These are phyloP conservation scores for Drosophila recens DNA, from an alignment of 2,888 invertebrate species.

Conservation along the genomic window DNA sequence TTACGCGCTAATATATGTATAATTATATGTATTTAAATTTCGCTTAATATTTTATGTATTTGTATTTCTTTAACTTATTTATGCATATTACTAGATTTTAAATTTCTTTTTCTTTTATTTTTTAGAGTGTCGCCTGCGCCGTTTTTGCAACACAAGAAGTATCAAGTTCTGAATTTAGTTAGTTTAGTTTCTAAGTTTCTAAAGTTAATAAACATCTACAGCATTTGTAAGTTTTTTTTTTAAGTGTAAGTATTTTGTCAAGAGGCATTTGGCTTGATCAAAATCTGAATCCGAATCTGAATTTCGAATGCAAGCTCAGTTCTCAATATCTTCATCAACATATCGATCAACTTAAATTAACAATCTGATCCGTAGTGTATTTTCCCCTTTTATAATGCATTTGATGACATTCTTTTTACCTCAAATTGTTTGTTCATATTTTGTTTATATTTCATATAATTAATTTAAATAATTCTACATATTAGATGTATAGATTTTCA, in stretches of 20 bases:
- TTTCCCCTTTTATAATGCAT: constrained; percentile 43
- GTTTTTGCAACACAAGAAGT: constrained; percentile 40
- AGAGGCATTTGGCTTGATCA: constrained; percentile 50
- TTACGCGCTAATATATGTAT: constrained; percentile 62
- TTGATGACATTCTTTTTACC: constrained; percentile 38
- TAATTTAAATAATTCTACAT: constrained; percentile 73
- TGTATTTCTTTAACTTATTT: constrained; percentile 38
- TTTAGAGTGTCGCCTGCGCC: constrained; percentile 63
- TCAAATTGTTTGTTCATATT: constrained; percentile 33
- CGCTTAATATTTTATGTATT: constrained; percentile 30
- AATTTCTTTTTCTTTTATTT: constrained; percentile 8
- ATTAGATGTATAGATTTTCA: constrained; percentile 65
- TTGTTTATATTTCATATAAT: constrained; percentile 44
- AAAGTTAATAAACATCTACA: constrained; percentile 38
- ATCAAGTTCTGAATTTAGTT: constrained; percentile 28
- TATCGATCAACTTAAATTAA: constrained; percentile 48
- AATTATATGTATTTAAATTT: constrained; percentile 27
- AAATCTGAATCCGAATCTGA: constrained; percentile 32
- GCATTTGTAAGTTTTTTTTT: constrained; percentile 29
- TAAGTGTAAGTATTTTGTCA: constrained; percentile 23
- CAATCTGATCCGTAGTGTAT: constrained; percentile 37
- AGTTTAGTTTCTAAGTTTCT: constrained; percentile 26
- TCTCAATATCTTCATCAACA: constrained; percentile 23
- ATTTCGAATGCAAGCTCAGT: constrained; percentile 37
- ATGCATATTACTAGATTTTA: constrained; percentile 36